Evolutionary conservation across 1,140 invertebrate genomes (phyloP), one percentile per base, ranked within the genome.

Genomic region (Agrypnia vestita): DNA sequence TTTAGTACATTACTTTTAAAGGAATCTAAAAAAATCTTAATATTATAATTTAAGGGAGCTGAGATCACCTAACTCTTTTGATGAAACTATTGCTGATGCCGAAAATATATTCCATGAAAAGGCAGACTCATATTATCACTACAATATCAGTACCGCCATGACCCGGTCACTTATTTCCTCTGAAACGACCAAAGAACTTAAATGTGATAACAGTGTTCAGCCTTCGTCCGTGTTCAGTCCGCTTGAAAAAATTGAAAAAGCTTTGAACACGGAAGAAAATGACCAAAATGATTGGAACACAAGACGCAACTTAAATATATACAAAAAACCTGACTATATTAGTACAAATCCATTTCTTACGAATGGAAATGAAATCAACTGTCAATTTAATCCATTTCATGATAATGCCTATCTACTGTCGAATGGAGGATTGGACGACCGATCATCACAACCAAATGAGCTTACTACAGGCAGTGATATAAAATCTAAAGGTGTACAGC

Each of bases 321-420:
- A 67, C 19, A 79, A 83, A 67, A 83, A 83, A 81, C 82, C 82
- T 51, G 77, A 71, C 12, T 83, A 83, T 43, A 83, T 53, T 35
- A 83, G 82, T 77, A 83, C 82, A 72, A 83, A 83, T 81, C 82
- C 82, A 49, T 83, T 83, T 61, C 67, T 80, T 21, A 79, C 77
- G 9, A 79, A 81, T 53, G 72, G 61, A 10, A 78, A 78, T 74
- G 75, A 80, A 78, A 78, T 79, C 3, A 80, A 83, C 62, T 80
- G 82, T 67, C 79, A 81, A 73, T 81, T 76, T 69, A 83, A 83
- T 81, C 82, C 82, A 19, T 83, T 83, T 74, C 76, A 51, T 64
- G 78, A 80, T 8, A 74, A 64, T 12, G n/a, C 44, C 8, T 79
- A 51, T 21, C 62, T 51, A 10, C 51, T 64, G 51, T 51, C 69